A percentile compares a stretch with the other conserved stretches of the same genome.
Evolutionary conservation across 2,797 vertebrate species (phyloP).

Genomic region (Petrocephalus schoutedeni): DNA sequence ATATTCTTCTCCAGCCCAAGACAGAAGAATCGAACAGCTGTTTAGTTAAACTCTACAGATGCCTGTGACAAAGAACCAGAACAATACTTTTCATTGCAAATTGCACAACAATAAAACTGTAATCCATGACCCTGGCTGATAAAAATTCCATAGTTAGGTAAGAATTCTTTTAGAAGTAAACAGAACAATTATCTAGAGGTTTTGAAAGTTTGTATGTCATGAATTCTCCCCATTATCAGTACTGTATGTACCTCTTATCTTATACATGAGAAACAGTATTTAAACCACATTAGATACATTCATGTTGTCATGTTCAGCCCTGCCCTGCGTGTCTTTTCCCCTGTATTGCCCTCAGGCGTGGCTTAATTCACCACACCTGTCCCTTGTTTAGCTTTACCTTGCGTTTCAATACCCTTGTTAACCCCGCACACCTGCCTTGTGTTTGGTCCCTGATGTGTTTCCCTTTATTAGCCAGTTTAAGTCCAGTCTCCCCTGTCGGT

Average conservation of each 20-base stretch:
- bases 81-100: conserved; percentile 31
- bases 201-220: neutral
- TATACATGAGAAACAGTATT: neutral
- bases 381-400: too few relatives aligned
- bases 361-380: too few relatives aligned
- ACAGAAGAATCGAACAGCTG: conserved; percentile 43
- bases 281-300: too few relatives aligned
- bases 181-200: neutral
- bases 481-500: too few relatives aligned
- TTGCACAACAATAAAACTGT: conserved; percentile 32
- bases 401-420: too few relatives aligned
- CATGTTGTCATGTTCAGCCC: too few relatives aligned
- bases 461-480: too few relatives aligned
- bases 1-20: conserved; percentile 28
- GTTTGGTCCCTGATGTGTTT: too few relatives aligned
- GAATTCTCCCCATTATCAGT: neutral
- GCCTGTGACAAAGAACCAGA: conserved; percentile 12
- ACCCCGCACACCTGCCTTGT: too few relatives aligned
- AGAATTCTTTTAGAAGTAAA: neutral
- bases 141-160: neutral
- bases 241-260: neutral
- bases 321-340: too few relatives aligned
- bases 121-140: neutral
- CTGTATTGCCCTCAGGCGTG: too few relatives aligned
- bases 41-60: conserved; percentile 30